Conservation (phyloP, 2,113 vertebrate genomes). For the Sinocyclocheilus anshuiensis region DNA sequence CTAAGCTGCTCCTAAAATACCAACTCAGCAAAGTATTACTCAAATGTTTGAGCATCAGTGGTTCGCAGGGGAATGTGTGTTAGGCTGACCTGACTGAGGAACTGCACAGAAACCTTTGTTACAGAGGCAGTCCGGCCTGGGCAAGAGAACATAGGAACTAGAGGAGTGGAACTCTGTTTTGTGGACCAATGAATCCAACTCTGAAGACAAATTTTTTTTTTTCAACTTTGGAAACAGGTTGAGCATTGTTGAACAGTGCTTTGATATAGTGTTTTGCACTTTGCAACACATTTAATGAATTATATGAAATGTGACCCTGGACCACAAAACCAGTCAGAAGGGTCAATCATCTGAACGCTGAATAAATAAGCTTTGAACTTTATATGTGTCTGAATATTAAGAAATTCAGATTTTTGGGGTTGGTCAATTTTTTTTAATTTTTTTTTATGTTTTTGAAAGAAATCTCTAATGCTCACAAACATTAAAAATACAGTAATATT, state of each 20-base stretch:
- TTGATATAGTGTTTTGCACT: not conserved
- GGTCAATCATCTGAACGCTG: too few species aligned
- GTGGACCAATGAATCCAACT: not conserved
- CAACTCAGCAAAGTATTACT: slow-evolving; percentile 8
- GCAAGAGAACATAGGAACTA: not conserved
- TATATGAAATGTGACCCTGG: not conserved
- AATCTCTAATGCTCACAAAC: not conserved
- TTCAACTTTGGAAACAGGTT: not conserved
- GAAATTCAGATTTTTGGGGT: not conserved
- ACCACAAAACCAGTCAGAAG: too few species aligned
- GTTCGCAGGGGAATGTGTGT: not conserved
- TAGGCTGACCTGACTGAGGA: not conserved
- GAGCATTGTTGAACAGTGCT: not conserved
- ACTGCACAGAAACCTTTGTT: slow-evolving; percentile 17
- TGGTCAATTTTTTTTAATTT: not conserved
- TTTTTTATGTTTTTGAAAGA: not conserved
- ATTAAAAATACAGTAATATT: not conserved
- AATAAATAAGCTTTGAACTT: not conserved
- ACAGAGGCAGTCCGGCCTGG: not conserved
- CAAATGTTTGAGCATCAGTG: not conserved
- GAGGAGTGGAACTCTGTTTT: slow-evolving; percentile 6
- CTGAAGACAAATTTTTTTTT: not conserved
- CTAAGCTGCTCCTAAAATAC: slow-evolving; percentile 6
- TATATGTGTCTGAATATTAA: not conserved
- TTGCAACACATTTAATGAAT: not conserved